Base-by-base conservation (phyloP, 1,140 invertebrate genomes). In the Liolophura sinensis region DNA sequence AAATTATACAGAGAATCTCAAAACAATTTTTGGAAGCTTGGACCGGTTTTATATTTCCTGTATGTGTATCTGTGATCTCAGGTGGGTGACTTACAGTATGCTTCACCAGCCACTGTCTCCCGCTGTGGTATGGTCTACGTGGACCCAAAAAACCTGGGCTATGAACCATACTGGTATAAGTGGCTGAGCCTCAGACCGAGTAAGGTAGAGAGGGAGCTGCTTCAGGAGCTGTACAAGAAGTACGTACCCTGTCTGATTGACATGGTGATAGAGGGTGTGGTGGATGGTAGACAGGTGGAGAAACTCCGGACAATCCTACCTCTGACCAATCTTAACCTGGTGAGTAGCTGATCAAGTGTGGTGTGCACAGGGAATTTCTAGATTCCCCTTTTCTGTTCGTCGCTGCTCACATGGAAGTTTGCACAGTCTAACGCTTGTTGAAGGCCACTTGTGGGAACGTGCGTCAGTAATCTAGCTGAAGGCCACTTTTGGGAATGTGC, bases 91-190 rank as follows among this genome's bases (percentile, higher is more conserved):
- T 87, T 97, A 54, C 90, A 91, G 76, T 95, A 83, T 72, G 85
- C 85, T 15, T 85, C 84, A 18, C 85, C 85, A 20, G 84, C 85
- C 24, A 85, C 85, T 20, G 83, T 86, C 16, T 85, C 85, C 16
- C 73, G 85, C 48, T 85, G 84, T 78, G 85, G 85, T 67, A 86
- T 86, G 84, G 84, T 86, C 1, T 86, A 82, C 65, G 84, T 86
- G 14, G 93, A 96, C 77, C 93, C 93, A 0, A 94, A 94, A 81
- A 93, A 93, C 85, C 85, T 97, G 31, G 92, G 93, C 0, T 94
- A 91, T 78, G 86, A 90, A 69, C 93, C 94, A 0, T 96, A 90
- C 82, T 94, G 94, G 91, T 86, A 92, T 50, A 89, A 89, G 79
- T 96, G 91, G 91, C 84, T 83, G 69, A 78, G 74, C 82, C 64